Conservation (phyloP, 2,888 invertebrate species). For the Drosophila paranaensis region DNA sequence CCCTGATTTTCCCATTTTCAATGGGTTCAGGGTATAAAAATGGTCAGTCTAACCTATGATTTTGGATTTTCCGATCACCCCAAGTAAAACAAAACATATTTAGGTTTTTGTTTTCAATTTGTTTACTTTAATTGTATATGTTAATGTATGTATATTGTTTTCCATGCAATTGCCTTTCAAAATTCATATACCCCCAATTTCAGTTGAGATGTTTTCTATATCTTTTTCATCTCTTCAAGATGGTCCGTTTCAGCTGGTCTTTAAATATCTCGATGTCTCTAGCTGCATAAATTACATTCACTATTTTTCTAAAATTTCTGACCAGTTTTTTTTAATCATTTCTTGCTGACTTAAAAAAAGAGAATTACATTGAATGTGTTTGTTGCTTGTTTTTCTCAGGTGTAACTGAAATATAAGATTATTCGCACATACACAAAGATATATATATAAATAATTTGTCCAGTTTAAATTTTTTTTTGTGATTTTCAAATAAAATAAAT, state of each 20-base stretch:
- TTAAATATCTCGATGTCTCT: constrained; percentile 50
- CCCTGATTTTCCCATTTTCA: too few species aligned
- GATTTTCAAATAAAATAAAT: constrained; percentile 46
- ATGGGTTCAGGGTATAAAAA: too few species aligned
- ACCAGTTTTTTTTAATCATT: constrained; percentile 52
- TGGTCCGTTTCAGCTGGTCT: constrained; percentile 32
- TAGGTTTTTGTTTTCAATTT: constrained; percentile 28
- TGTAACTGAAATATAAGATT: constrained; percentile 35
- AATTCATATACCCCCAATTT: constrained; percentile 35
- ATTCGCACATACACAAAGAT: constrained; percentile 1
- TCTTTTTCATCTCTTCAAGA: constrained; percentile 50
- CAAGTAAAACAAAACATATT: constrained; percentile 8
- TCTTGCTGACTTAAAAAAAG: constrained; percentile 41
- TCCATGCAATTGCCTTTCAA: constrained; percentile 42
- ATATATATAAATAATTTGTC: constrained; percentile 43
- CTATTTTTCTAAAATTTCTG: constrained; percentile 51
- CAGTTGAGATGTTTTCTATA: constrained; percentile 31
- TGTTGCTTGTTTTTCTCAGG: constrained; percentile 27
- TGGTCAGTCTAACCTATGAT: too few species aligned
- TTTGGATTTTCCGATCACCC: too few species aligned
- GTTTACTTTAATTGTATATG: constrained; percentile 52
- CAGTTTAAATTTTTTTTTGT: constrained; percentile 28
- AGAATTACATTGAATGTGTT: constrained; percentile 39
- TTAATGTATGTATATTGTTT: constrained; percentile 53
- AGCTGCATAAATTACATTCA: constrained; percentile 34